Base-by-base conservation (phyloP, 2,113 vertebrate genomes). In the Oostethus manadensis region DNA sequence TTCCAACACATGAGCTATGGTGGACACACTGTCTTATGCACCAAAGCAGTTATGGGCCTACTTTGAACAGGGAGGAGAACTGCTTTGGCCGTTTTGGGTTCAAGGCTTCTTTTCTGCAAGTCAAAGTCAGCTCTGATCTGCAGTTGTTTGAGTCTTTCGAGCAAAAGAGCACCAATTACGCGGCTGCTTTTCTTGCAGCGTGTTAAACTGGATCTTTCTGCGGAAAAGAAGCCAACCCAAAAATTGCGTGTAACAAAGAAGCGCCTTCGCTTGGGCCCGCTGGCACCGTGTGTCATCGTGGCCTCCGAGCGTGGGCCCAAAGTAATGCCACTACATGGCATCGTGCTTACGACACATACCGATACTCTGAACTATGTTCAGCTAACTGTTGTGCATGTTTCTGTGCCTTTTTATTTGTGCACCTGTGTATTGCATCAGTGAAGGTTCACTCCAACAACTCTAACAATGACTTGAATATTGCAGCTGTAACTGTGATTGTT, bases 351-450 rank as follows among this genome's bases (percentile, higher is more conserved):
- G 91, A 92, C 92, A 92, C 92, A 95, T 91, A n/a, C 91, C 89
- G 83, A 93, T 96, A 93, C 92, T 98, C 96, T 98, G 96, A 98
- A 98, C 96, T 93, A 73, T 98, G 96, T 98, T 98, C 96, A 98
- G 95, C 93, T 90, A 92, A 92, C 88, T 89, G 63, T 90, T 79
- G 86, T 90, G 90, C 91, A 88, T 92, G 90, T 88, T 84, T 88
- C 71, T 62, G 59, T 90, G 88, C 85, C 48, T 65, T 82, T 79
- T 78, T 44, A 68, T 82, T 68, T 63, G 22, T 84, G 68, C 68
- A 70, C 74, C 74, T 73, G 53, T 42, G 38, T 42, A 11, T 40
- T 16, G 35, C 23, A 40, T 10, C 44, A 65, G 56, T 49, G 6
- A 11, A 57, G 51, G 54, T 48, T 51, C 22, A 46, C 33, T 44